Evolutionary conservation across 1,140 invertebrate species (phyloP), one percentile per base, ranked within the genome.

Genomic region (Lepidurus apus): DNA sequence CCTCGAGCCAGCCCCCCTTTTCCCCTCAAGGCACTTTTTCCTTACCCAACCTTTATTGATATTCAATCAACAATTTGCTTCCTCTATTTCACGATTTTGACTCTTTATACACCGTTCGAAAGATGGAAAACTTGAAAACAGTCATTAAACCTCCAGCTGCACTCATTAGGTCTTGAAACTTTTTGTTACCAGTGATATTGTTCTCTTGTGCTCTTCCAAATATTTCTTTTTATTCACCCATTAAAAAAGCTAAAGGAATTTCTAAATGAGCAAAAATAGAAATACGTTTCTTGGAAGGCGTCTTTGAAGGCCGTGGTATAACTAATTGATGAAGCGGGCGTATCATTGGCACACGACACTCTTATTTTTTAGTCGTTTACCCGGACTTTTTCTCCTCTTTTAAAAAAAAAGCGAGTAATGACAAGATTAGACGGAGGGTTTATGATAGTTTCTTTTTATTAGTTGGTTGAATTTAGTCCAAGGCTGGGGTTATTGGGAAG

Each of bases 111-210:
- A 7, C 13, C 53, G 17, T 17, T 34, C 26, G 26, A 34, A 21
- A 65, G 53, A n/a, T 65, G 53, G 21, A 65, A 65, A n/a, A 65
- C 53, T 65, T 65, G 53, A 65, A 65, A 65, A 7, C 53, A 34
- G 34, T 65, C 17, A 65, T 65, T 65, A 65, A 65, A 65, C 53
- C 5, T 65, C 21, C 34, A 34, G 34, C 34, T 4, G 34, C 34
- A 34, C 34, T 34, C 34, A 34, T 34, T 34, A 34, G 34, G 34
- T 34, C 34, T 34, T 34, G 4, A 34, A 34, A 34, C 34, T 34
- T 4, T 34, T 34, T 3, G 34, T 4, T 34, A 34, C 34, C 34
- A 2, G 3, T 4, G 4, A 34, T 34, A 34, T 4, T 34, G 34
- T 34, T 34, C 34, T 34, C 34, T 34, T 34, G 34, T 34, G 34